A percentile compares a stretch with the other conserved stretches of the same genome.
phyloP scores from a whole-genome alignment of 2,888 invertebrate genomes.

The Orchesellides sinensis region DNA sequence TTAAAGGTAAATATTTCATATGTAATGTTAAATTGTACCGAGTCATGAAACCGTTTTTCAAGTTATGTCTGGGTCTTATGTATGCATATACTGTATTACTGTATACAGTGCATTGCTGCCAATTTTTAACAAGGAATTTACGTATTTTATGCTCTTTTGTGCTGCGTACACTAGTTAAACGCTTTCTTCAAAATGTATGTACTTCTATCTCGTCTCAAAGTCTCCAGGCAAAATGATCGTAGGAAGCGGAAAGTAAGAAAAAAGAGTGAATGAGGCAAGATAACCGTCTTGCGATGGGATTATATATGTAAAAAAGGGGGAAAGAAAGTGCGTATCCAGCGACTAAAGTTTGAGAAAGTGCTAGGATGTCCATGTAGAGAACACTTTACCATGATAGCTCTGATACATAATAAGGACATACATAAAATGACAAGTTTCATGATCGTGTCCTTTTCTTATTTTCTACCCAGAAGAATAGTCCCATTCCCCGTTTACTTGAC shows the following conservation, averaged over 20 bases:
- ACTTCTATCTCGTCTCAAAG: constrained; percentile 22
- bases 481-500: background rate
- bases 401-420: constrained; percentile 37
- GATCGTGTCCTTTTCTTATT: constrained; percentile 14
- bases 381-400: constrained; percentile 35
- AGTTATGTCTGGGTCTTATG: too few relatives aligned
- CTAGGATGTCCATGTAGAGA: constrained; percentile 20
- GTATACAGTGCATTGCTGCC: constrained; percentile 11
- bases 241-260: background rate
- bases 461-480: constrained; percentile 6
- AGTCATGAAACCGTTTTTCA: constrained; percentile 20
- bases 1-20: too few relatives aligned
- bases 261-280: constrained; percentile 5
- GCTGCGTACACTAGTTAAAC: background rate
- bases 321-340: constrained; percentile 5
- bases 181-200: too few relatives aligned
- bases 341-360: constrained; percentile 14
- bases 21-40: constrained; percentile 20
- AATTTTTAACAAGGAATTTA: constrained; percentile 21
- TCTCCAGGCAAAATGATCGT: constrained; percentile 29
- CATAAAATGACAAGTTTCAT: constrained; percentile 43
- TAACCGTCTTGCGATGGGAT: background rate
- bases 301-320: constrained; percentile 12
- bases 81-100: background rate
- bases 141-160: constrained; percentile 29